phyloP scores from a whole-genome alignment of 2,888 invertebrate genomes.

The Drosophila niveifrons region DNA sequence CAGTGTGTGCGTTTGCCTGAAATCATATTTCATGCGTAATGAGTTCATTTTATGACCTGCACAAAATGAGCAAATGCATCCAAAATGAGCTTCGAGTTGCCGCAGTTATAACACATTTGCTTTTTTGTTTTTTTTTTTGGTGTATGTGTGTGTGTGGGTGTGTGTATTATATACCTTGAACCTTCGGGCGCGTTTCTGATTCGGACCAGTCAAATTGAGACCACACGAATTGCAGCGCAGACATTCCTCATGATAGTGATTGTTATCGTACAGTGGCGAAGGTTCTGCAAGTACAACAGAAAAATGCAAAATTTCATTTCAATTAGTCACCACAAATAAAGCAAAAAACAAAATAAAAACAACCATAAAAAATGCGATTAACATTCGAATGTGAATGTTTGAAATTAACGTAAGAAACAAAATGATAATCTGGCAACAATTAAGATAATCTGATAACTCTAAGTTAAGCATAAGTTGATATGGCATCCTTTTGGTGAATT shows the following conservation, averaged over 20 bases:
- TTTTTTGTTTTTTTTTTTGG: neutral
- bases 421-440: no score
- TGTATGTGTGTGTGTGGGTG: slow-evolving; percentile 8
- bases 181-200: slow-evolving; percentile 90
- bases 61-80: slow-evolving; percentile 67
- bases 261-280: slow-evolving; percentile 96
- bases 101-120: neutral
- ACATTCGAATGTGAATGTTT: no score
- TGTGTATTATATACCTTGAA: slow-evolving; percentile 86
- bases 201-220: slow-evolving; percentile 95
- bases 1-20: slow-evolving; percentile 14
- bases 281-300: slow-evolving; percentile 89
- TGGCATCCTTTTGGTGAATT: no score
- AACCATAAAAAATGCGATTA: no score
- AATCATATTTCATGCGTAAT: slow-evolving; percentile 58
- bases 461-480: no score
- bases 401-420: no score
- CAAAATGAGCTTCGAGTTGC: slow-evolving; percentile 51
- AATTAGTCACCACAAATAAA: no score
- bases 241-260: slow-evolving; percentile 99
- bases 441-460: no score
- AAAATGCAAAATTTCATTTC: neutral
- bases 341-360: no score
- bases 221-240: slow-evolving; percentile 98
- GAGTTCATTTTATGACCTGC: slow-evolving; percentile 58